These are phyloP conservation scores for Protobothrops flavoviridis DNA, from an alignment of 2,113 vertebrate genomes.

Conservation along the genomic window DNA sequence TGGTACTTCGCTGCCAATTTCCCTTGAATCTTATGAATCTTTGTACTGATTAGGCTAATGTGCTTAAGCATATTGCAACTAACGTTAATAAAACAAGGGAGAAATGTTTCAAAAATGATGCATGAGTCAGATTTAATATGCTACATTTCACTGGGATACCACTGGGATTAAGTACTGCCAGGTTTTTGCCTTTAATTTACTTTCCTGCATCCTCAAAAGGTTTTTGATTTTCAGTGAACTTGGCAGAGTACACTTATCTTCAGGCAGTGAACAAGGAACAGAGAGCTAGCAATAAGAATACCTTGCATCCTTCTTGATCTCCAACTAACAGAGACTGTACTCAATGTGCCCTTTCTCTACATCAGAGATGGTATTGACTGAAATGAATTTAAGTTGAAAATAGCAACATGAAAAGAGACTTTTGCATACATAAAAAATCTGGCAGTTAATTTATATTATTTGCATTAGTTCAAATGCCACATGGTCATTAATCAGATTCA, in stretches of 20 bases:
- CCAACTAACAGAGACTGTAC: conserved; percentile 15
- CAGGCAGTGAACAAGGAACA: conserved; percentile 41
- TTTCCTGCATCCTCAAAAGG: conserved; percentile 46
- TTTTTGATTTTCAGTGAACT: conserved; percentile 26
- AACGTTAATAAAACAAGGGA: conserved; percentile 50
- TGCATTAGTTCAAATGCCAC: neutral
- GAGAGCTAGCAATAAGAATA: conserved; percentile 11
- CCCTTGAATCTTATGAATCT: conserved; percentile 35
- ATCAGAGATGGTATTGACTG: conserved; percentile 6
- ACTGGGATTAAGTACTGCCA: conserved; percentile 59
- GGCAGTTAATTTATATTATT: conserved; percentile 14
- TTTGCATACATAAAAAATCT: neutral
- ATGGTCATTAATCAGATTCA: neutral
- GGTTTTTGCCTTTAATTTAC: conserved; percentile 54
- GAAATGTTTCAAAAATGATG: conserved; percentile 45
- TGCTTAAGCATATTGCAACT: conserved; percentile 45
- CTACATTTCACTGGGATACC: conserved; percentile 41
- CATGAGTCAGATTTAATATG: conserved; percentile 41
- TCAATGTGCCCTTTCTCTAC: neutral
- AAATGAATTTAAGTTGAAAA: conserved; percentile 24
- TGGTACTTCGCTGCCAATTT: neutral
- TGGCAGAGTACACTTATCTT: conserved; percentile 42
- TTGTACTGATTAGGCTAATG: conserved; percentile 15
- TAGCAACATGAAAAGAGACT: neutral
- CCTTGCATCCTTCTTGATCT: conserved; percentile 37